Percentiles rank a stretch among this genome's conserved stretches.
Evolutionary conservation across 1,140 invertebrate genomes (phyloP).

Genomic region (Eufriesea mexicana): DNA sequence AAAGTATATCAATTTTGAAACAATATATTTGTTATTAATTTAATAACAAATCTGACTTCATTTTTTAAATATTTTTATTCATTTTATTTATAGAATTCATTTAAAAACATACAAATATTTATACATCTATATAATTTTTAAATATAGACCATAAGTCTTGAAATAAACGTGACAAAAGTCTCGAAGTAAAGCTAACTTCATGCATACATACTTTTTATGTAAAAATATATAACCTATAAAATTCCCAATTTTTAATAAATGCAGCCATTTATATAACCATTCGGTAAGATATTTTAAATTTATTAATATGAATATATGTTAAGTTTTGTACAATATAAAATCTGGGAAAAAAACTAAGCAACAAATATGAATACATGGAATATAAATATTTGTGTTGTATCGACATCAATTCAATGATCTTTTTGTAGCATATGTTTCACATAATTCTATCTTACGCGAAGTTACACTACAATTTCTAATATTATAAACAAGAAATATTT

Average conservation of each 20-base stretch:
- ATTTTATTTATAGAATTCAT: not conserved
- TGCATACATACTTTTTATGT: not conserved
- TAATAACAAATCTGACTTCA: too few relatives aligned
- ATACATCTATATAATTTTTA: not conserved
- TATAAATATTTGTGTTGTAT: not conserved
- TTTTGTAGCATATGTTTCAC: conserved; percentile 20
- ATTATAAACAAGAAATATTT: not conserved
- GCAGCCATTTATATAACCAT: not conserved
- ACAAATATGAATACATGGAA: not conserved
- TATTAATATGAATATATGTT: not conserved
- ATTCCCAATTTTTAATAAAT: not conserved
- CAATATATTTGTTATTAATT: not conserved
- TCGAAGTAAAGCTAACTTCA: conserved; percentile 6
- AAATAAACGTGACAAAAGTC: conserved; percentile 16
- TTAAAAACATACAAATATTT: not conserved
- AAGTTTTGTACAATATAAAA: not conserved
- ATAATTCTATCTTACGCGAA: not conserved
- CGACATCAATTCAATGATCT: conserved; percentile 17
- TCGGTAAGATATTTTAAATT: conserved; percentile 8
- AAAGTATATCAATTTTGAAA: not conserved
- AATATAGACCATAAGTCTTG: conserved; percentile 20
- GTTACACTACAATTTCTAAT: not conserved
- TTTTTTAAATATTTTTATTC: not conserved
- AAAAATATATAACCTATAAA: conserved; percentile 17
- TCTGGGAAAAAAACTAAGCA: not conserved